Evolutionary conservation across 2,888 invertebrate species (phyloP), one percentile per base, ranked within the genome.

Genomic region (Phengaris arion): DNA sequence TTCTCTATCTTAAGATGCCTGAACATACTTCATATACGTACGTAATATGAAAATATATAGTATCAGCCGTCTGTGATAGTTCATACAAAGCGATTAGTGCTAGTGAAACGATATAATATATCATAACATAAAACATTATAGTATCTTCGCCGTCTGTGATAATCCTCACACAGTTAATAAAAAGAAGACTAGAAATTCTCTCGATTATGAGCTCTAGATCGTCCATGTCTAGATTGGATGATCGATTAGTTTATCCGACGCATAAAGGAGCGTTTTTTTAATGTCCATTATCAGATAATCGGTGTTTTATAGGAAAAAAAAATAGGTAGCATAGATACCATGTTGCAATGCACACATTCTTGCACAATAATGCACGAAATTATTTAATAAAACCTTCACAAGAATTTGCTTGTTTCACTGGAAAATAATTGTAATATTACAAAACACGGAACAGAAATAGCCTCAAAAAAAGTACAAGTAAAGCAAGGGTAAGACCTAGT

Each of bases 391-490:
- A 64, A 35, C 64, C 48, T 69, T 69, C 48, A 69, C 69, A 64
- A 15, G 7, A 64, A 10, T 48, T 69, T 48, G 69, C 69, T 48
- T 68, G 68, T 9, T 46, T 69, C 15, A n/a, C 48, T 48, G 69
- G n/a, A 48, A 15, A 69, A 69, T 69, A n/a, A 69, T 48, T 69
- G 48, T n/a, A n/a, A 69, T 69, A 68, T 68, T 68, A 48, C 48
- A 68, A 64, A 51, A 74, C 22, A 74, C 48, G 64, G 64, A 74
- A 68, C 51, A 69, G 48, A 6, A 15, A 13, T 46, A 64, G 74
- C 76, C 75, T 74, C 75, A 76, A 77, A 80, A 22, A 78, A 80
- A 80, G 79, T 79, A 75, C 74, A 78, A 75, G 68, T 74, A 70
- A 78, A 77, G 68, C 74, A 74, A 78, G 77, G 78, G 76, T 79